Evolutionary conservation across 2,888 invertebrate genomes (phyloP).

Genomic region (Dasysyrphus albostriatus): DNA sequence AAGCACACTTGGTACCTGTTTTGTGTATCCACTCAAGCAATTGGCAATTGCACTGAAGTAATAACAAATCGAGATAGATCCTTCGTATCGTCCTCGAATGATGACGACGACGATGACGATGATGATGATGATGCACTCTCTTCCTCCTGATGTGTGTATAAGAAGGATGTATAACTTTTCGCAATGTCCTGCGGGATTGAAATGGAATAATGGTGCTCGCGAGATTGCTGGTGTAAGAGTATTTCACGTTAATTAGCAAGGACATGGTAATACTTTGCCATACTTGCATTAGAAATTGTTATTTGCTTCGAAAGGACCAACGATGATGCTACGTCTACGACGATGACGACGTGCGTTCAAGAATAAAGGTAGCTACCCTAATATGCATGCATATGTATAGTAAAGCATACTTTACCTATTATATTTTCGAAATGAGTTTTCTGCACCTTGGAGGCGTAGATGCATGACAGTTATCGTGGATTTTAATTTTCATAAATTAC

Average conservation of each 20-base stretch:
- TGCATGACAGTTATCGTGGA: constrained; percentile 46
- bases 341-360: constrained; percentile 11
- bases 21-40: constrained; percentile 60
- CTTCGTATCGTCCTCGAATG: not conserved
- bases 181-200: constrained; percentile 59
- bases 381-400: not conserved
- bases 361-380: not conserved
- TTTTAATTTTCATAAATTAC: constrained; percentile 68
- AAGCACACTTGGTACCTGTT: constrained; percentile 38
- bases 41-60: constrained; percentile 64
- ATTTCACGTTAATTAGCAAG: constrained; percentile 65
- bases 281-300: constrained; percentile 20
- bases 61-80: constrained; percentile 69
- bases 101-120: not conserved
- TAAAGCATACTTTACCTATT: not conserved
- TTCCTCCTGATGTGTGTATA: not conserved
- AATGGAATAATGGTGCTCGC: constrained; percentile 51
- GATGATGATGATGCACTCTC: constrained; percentile 9
- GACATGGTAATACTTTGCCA: constrained; percentile 32
- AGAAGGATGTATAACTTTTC: constrained; percentile 33
- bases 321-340: not conserved
- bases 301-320: constrained; percentile 32
- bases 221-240: constrained; percentile 25
- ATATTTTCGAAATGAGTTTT: constrained; percentile 55
- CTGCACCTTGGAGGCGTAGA: constrained; percentile 46